Conservation (phyloP, 2,888 invertebrate species). For the Clistopyga incitator region DNA sequence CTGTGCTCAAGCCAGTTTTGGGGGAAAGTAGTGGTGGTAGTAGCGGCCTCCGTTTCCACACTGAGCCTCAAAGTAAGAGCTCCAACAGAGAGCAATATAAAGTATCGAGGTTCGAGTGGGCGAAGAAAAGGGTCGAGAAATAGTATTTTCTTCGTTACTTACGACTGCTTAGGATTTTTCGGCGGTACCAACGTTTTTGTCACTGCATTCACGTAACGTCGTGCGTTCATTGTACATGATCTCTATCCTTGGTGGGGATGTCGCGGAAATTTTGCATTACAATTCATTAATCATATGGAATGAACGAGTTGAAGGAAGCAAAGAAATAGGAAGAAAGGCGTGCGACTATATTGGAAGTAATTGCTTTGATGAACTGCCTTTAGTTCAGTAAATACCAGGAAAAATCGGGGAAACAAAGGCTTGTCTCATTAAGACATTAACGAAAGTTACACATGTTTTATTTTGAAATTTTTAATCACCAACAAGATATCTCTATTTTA, state of each 20-base stretch:
- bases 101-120: constrained; percentile 33
- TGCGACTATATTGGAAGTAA: too few relatives aligned
- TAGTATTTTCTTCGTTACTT: constrained; percentile 37
- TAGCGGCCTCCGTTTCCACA: constrained; percentile 2
- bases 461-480: too few relatives aligned
- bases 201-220: background rate
- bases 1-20: constrained; percentile 7
- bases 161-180: background rate
- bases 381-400: too few relatives aligned
- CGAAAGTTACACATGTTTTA: too few relatives aligned
- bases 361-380: too few relatives aligned
- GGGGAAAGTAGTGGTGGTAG: background rate
- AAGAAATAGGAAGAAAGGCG: too few relatives aligned
- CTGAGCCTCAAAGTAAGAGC: constrained; percentile 11
- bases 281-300: background rate
- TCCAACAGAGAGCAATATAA: constrained; percentile 32
- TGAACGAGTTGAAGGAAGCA: background rate
- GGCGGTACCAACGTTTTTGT: background rate
- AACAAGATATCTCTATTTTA: too few relatives aligned
- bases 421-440: too few relatives aligned
- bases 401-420: too few relatives aligned
- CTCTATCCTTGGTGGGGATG: background rate
- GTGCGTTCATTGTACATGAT: background rate
- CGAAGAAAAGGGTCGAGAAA: constrained; percentile 27
- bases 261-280: background rate